Conservation (phyloP, 2,113 vertebrate species). For the Megaleporinus macrocephalus region DNA sequence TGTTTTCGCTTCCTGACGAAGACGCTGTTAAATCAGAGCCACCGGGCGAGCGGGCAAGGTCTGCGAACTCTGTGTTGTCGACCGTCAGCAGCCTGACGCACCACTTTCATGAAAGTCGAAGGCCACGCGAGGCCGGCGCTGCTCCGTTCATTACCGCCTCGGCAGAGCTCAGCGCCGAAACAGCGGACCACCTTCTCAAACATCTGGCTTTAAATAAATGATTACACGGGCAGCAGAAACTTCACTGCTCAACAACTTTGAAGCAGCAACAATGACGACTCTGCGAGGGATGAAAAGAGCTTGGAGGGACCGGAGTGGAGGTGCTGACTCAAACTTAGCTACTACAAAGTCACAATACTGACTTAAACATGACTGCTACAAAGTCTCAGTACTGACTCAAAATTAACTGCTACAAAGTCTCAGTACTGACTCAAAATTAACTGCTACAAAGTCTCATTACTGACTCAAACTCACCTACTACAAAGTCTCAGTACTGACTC, state of each 20-base stretch:
- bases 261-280: neutral
- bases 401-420: too few relatives aligned
- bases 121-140: neutral
- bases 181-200: neutral
- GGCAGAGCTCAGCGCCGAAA: neutral
- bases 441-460: too few relatives aligned
- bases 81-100: too few relatives aligned
- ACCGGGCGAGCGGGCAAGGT: neutral
- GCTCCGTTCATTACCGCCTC: neutral
- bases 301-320: neutral
- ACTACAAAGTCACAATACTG: too few relatives aligned
- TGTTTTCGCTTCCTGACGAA: neutral
- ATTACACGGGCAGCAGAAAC: constrained; percentile 10
- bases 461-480: too few relatives aligned
- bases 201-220: constrained; percentile 18
- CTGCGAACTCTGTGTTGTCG: neutral
- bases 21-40: neutral
- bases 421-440: too few relatives aligned
- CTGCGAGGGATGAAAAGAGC: constrained; percentile 6
- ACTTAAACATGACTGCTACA: too few relatives aligned
- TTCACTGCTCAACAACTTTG: constrained; percentile 2
- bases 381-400: too few relatives aligned
- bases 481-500: too few relatives aligned
- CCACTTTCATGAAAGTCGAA: neutral
- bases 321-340: too few relatives aligned